Evolutionary conservation across 2,797 vertebrate species (phyloP).

Genomic region (Monodelphis domestica): DNA sequence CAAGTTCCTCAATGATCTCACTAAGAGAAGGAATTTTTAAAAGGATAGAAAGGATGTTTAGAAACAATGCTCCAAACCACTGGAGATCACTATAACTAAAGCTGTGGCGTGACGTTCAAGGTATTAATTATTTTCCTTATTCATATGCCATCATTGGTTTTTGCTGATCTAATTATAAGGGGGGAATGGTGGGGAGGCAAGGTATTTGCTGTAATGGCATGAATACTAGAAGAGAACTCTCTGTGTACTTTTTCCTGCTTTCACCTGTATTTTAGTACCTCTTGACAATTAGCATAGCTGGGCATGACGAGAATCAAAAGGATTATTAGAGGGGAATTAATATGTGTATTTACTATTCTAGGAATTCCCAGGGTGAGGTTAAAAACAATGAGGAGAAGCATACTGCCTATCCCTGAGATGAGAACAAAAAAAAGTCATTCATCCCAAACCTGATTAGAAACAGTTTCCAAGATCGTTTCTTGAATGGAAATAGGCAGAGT

Average conservation of each 20-base stretch:
- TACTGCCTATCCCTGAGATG: neutral
- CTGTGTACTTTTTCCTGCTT: neutral
- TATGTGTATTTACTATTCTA: neutral
- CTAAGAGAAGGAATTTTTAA: neutral
- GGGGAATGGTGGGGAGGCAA: neutral
- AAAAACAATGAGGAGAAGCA: neutral
- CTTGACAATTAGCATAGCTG: neutral
- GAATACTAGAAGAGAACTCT: neutral
- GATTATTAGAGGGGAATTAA: neutral
- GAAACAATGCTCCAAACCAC: neutral
- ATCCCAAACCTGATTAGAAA: neutral
- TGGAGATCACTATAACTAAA: neutral
- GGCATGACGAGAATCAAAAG: neutral
- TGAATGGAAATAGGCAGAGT: neutral
- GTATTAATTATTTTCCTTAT: neutral
- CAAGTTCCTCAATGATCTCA: neutral
- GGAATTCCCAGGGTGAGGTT: too few relatives aligned
- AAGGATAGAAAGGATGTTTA: neutral
- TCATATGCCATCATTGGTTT: neutral
- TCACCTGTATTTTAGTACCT: neutral
- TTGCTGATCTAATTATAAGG: neutral
- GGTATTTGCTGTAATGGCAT: neutral
- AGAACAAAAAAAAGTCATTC: neutral
- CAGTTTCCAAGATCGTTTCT: neutral
- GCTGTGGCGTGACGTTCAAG: neutral